Evolutionary conservation across 2,113 vertebrate genomes (phyloP).

Genomic region (Dascyllus trimaculatus): DNA sequence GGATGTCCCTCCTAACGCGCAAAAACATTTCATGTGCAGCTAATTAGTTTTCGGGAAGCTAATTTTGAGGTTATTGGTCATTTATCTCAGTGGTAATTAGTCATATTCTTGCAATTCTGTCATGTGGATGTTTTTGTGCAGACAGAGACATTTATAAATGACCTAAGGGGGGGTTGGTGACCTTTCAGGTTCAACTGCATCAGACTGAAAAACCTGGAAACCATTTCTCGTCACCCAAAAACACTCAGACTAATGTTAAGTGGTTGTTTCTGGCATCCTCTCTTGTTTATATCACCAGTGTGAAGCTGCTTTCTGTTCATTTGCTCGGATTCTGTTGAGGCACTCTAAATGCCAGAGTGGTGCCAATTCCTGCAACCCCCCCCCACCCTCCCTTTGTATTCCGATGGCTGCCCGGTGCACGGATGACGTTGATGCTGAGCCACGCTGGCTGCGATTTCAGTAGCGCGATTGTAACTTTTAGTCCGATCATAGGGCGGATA

Average conservation of each 20-base stretch:
- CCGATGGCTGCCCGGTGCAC: slow-evolving; percentile 9
- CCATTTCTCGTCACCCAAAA: slow-evolving; percentile 5
- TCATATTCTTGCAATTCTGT: slow-evolving; percentile 23
- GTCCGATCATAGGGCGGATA: slow-evolving; percentile 16
- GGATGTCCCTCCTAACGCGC: slow-evolving; percentile 23
- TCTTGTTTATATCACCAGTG: neutral
- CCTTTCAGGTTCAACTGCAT: neutral
- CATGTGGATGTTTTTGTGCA: neutral
- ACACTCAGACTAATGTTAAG: slow-evolving; percentile 17
- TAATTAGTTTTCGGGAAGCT: slow-evolving; percentile 6
- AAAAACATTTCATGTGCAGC: slow-evolving; percentile 3
- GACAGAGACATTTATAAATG: neutral
- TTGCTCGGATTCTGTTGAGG: slow-evolving; percentile 47
- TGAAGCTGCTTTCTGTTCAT: slow-evolving; percentile 29
- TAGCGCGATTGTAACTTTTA: neutral
- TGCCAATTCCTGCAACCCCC: neutral
- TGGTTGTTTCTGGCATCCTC: slow-evolving; percentile 29
- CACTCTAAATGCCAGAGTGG: slow-evolving; percentile 19
- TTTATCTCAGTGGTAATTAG: slow-evolving; percentile 35
- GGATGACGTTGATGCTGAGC: slow-evolving; percentile 17
- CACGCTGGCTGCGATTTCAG: slow-evolving; percentile 29
- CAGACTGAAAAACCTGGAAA: slow-evolving; percentile 4
- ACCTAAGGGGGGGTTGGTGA: slow-evolving; percentile 19
- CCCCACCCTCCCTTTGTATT: slow-evolving; percentile 25
- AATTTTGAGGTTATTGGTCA: slow-evolving; percentile 20